Base-by-base conservation (phyloP, 2,113 vertebrate genomes). In the Anhinga anhinga region DNA sequence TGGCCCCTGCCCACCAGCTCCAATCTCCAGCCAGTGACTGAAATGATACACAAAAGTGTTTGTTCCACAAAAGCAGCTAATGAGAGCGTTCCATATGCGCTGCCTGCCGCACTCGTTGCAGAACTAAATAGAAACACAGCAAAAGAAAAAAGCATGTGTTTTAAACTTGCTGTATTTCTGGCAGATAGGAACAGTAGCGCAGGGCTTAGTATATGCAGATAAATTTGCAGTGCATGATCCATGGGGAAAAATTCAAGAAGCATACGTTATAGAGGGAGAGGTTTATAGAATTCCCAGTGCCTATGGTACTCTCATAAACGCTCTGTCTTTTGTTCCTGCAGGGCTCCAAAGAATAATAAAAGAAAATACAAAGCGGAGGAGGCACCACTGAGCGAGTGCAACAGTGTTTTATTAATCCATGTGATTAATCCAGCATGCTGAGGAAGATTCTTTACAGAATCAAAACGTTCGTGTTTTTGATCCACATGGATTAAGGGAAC, bases 351-450 rank as follows among this genome's bases (percentile, higher is more conserved):
- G 96, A 96, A 97, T 97, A 95, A 94, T 96, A 92, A 95, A 96
- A 95, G 93, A 96, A 93, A 90, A 86, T 36, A 98, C 96, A 98
- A 98, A 98, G 97, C 76, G 53, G 71, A 93, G 87, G 96, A 97
- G 97, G 97, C 96, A 94, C 96, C 95, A 92, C 82, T 47, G 95
- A 98, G 97, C 13, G 83, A 95, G 96, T 96, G 97, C 92, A 21
- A 95, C 97, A 92, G 94, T 96, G 97, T 97, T 97, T 97, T 98
- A 98, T 98, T 98, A 98, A 98, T 98, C 97, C 97, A 90, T 97
- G 97, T 96, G 97, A 98, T 98, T 98, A 98, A 98, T 98, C 98
- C 97, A 98, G 98, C 98, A 98, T 97, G 97, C 97, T 97, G 96
- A 96, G 97, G 98, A 98, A 98, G 97, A 97, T 67, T 96, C 97